Evolutionary conservation across 2,797 vertebrate species (phyloP), one percentile per base, ranked within the genome.

Genomic region (Halcyon badia): DNA sequence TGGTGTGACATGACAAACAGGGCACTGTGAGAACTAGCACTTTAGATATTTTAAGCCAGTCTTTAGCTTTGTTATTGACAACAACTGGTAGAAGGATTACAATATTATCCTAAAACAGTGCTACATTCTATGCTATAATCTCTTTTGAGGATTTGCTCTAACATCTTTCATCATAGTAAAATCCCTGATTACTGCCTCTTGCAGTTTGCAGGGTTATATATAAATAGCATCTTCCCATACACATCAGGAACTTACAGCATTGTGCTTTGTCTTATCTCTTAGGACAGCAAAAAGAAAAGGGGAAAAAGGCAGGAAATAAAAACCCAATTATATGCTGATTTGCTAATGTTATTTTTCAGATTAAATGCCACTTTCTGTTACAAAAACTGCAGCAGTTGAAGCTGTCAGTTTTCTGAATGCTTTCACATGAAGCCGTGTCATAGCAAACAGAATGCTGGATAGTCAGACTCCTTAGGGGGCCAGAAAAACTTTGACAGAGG

Each of bases 401-500:
- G 86, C 96, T 98, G 97, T 98, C 98, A 98, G 90, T 95, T 98
- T 97, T 97, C 94, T 96, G 90, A 98, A 97, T 89, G 93, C 94
- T 98, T 98, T 98, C 97, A 97, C 97, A 98, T 97, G 97, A 98
- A 98, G 89, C 90, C 93, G 79, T 98, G 98, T 98, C 98, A 97
- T 97, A 98, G 97, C 95, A 98, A 98, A 98, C 96, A 97, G 97
- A 98, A 97, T 42, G 26, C 96, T 98, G 97, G 98, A 98, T 97
- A 98, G 98, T 96, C 97, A 95, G 83, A 84, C 97, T 96, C 98
- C 97, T 97, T 96, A 98, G 98, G 98, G 98, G 98, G 98, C 93
- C 98, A 97, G 97, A 97, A 97, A 98, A 98, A 98, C 98, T 98
- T 97, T 98, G 98, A 98, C 98, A 98, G 98, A 98, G 98, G 97